Evolutionary conservation across 2,113 vertebrate species (phyloP).

Genomic region (Perognathus longimembris): DNA sequence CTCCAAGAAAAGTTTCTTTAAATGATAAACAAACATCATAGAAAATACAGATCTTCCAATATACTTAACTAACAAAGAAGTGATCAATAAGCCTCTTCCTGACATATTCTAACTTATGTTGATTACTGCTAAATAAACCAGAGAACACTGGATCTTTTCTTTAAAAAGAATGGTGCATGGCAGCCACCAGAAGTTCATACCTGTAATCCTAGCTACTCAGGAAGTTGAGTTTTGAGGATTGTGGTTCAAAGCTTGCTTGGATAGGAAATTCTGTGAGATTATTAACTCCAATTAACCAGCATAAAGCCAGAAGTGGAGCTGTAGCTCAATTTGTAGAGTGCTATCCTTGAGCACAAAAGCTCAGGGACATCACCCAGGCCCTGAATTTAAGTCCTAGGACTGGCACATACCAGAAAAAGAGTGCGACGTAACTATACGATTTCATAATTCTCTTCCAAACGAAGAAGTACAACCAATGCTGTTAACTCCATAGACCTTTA

Average conservation of each 20-base stretch:
- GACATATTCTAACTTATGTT: neutral
- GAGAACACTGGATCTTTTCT: neutral
- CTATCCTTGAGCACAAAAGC: too few relatives aligned
- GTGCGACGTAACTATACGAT: neutral
- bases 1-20: neutral
- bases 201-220: too few relatives aligned
- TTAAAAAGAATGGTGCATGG: neutral
- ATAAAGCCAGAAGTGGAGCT: too few relatives aligned
- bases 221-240: too few relatives aligned
- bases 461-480: neutral
- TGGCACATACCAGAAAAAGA: too few relatives aligned
- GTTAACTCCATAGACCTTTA: slow-evolving; percentile 18
- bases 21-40: neutral
- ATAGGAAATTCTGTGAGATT: too few relatives aligned
- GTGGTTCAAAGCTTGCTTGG: too few relatives aligned
- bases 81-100: neutral
- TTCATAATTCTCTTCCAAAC: slow-evolving; percentile 41
- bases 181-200: too few relatives aligned
- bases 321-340: too few relatives aligned
- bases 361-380: too few relatives aligned
- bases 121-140: slow-evolving; percentile 26
- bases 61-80: neutral
- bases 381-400: too few relatives aligned
- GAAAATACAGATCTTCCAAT: slow-evolving; percentile 57
- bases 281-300: too few relatives aligned